Conservation (phyloP, 2,797 vertebrate genomes). For the Crenuchus spilurus region DNA sequence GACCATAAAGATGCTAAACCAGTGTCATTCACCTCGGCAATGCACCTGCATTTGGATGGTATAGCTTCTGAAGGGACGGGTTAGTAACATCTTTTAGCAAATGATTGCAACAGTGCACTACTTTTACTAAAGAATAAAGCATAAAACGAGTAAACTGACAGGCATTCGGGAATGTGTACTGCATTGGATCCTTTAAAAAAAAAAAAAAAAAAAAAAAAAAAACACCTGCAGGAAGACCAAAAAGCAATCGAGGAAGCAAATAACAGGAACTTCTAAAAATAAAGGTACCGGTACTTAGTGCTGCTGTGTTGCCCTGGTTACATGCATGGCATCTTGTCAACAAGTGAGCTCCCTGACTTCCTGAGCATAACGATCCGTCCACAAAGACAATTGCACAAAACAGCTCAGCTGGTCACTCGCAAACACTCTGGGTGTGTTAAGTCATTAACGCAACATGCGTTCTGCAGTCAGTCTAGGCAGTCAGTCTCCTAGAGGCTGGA, state of each 20-base stretch:
- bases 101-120: too few species aligned
- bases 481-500: background rate
- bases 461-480: background rate
- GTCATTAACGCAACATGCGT: background rate
- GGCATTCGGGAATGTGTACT: background rate
- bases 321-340: constrained; percentile 32
- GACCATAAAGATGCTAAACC: too few species aligned
- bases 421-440: constrained; percentile 2
- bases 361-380: constrained; percentile 52
- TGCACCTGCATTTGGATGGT: too few species aligned
- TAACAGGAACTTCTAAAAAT: constrained; percentile 50
- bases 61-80: too few species aligned
- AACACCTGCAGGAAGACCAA: constrained; percentile 19
- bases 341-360: constrained; percentile 53
- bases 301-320: constrained; percentile 29
- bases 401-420: constrained; percentile 14
- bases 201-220: too few species aligned
- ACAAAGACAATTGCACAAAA: constrained; percentile 39
- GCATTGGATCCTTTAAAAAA: background rate
- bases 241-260: constrained; percentile 25
- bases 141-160: too few species aligned
- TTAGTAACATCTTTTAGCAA: too few species aligned
- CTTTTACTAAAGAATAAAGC: too few species aligned
- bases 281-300: constrained; percentile 53
- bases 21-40: too few species aligned